These are phyloP conservation scores for Aspidiotus rigidus DNA, from an alignment of 2,888 invertebrate species.

Conservation along the genomic window DNA sequence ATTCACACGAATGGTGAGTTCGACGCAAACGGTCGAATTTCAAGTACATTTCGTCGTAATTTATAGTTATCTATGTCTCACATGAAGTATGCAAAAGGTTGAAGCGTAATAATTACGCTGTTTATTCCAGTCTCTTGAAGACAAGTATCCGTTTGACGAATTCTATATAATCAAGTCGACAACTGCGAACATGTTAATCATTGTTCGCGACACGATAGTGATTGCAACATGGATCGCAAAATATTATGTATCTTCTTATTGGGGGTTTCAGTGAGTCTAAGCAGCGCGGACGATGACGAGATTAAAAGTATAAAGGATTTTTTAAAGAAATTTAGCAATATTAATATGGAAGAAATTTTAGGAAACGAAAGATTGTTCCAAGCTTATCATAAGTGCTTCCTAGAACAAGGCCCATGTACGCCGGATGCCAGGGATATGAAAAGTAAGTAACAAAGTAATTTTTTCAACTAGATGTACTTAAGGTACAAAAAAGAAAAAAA, in stretches of 20 bases:
- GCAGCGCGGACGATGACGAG: slow-evolving; percentile 16
- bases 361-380: slow-evolving; percentile 55
- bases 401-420: slow-evolving; percentile 56
- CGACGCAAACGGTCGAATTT: slow-evolving; percentile 9
- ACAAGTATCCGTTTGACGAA: slow-evolving; percentile 22
- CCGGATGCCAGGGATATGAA: slow-evolving; percentile 61
- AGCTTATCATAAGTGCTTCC: slow-evolving; percentile 57
- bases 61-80: slow-evolving; percentile 26
- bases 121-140: slow-evolving; percentile 11
- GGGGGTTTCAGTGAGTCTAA: not conserved
- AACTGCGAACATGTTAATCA: slow-evolving; percentile 16
- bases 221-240: slow-evolving; percentile 8
- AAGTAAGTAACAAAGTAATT: slow-evolving; percentile 47
- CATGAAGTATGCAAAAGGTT: slow-evolving; percentile 26
- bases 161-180: slow-evolving; percentile 27
- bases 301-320: slow-evolving; percentile 15
- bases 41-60: slow-evolving; percentile 12
- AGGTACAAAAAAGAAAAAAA: too few species aligned
- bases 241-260: slow-evolving; percentile 10
- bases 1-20: too few species aligned
- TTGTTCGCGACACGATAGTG: slow-evolving; percentile 7
- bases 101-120: slow-evolving; percentile 22
- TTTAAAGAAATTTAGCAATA: slow-evolving; percentile 54
- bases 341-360: slow-evolving; percentile 58
- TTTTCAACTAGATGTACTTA: too few species aligned